These are phyloP conservation scores for Megalonaias nervosa DNA, from an alignment of 1,140 invertebrate species.

Conservation along the genomic window DNA sequence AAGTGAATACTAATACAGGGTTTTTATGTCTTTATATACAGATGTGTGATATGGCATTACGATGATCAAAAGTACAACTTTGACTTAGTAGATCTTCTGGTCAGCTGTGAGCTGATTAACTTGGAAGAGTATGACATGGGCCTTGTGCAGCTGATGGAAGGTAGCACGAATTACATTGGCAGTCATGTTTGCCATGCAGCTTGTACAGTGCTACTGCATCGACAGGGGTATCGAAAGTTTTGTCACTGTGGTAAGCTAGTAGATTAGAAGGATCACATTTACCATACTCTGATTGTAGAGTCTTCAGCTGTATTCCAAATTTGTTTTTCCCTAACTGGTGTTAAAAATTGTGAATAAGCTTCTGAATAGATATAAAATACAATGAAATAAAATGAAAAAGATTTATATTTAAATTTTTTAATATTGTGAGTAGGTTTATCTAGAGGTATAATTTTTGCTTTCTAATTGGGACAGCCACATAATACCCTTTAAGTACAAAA, in stretches of 20 bases:
- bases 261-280: no score
- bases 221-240: constrained; percentile 84
- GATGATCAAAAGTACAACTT: constrained; percentile 93
- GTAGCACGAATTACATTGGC: constrained; percentile 87
- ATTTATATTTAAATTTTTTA: no score
- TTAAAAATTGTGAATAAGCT: no score
- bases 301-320: no score
- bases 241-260: constrained; percentile 79
- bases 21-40: constrained; percentile 22
- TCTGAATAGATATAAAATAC: not conserved
- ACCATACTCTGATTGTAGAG: no score
- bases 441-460: no score
- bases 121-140: constrained; percentile 87
- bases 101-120: constrained; percentile 81
- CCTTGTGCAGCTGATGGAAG: constrained; percentile 87
- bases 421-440: no score
- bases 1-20: no score
- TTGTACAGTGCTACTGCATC: constrained; percentile 89
- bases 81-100: constrained; percentile 91
- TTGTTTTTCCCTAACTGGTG: no score
- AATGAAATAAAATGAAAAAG: not conserved
- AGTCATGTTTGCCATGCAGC: constrained; percentile 90
- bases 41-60: constrained; percentile 82
- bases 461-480: no score
- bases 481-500: no score